phyloP scores from a whole-genome alignment of 2,888 invertebrate species.

The Heliothis peltigera region DNA sequence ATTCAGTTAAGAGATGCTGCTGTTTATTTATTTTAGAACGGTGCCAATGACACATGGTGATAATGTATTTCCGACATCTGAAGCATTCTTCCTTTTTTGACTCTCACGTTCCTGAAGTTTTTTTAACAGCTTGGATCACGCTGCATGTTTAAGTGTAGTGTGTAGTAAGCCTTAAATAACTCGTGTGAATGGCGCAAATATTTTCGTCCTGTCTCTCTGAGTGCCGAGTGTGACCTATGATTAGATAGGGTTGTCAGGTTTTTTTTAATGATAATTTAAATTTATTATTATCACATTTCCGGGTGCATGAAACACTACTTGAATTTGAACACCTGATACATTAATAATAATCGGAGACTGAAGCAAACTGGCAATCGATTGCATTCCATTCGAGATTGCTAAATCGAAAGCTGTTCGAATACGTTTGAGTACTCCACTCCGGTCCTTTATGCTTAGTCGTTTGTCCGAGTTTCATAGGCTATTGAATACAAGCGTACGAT shows the following conservation, averaged over 20 bases:
- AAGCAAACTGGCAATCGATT: too few species aligned
- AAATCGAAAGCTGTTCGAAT: too few species aligned
- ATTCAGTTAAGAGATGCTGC: slow-evolving; percentile 12
- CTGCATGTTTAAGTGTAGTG: neutral
- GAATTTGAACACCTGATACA: too few species aligned
- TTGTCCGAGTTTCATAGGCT: too few species aligned
- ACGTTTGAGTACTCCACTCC: too few species aligned
- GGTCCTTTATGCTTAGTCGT: too few species aligned
- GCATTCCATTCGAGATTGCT: too few species aligned
- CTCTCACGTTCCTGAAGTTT: too few species aligned
- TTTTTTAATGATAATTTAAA: neutral
- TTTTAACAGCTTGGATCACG: neutral
- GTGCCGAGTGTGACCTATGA: slow-evolving; percentile 24
- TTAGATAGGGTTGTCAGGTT: slow-evolving; percentile 24
- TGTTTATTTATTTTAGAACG: slow-evolving; percentile 16
- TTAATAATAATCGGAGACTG: too few species aligned
- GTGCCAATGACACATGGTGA: slow-evolving; percentile 13
- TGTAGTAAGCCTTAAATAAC: slow-evolving; percentile 6
- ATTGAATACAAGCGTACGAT: too few species aligned
- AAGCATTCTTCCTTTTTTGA: neutral
- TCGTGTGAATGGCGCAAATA: slow-evolving; percentile 44
- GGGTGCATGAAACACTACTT: too few species aligned
- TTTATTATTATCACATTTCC: too few species aligned
- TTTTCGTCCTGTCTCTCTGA: slow-evolving; percentile 44
- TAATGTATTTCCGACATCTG: neutral